Conservation (phyloP, 2,113 vertebrate species). For the Microtus oregoni region DNA sequence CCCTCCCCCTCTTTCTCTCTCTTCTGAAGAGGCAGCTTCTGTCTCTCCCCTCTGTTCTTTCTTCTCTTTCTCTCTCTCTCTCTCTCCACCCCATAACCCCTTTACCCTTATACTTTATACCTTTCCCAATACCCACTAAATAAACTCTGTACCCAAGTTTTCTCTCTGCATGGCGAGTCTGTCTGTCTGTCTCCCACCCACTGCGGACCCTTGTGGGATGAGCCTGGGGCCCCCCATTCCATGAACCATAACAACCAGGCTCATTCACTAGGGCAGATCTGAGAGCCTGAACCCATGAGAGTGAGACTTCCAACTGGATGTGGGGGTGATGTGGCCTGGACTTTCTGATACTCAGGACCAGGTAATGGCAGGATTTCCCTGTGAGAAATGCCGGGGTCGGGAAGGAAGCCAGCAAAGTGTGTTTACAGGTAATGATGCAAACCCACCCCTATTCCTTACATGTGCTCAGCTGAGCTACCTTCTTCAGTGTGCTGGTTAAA, state of each 20-base stretch:
- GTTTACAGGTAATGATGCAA: background rate
- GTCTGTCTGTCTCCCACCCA: no score
- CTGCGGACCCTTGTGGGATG: no score
- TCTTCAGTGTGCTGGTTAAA: background rate
- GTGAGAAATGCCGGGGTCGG: background rate
- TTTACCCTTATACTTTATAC: no score
- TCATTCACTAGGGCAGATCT: background rate
- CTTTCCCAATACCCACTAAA: no score
- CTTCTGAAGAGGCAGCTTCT: no score
- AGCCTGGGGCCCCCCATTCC: no score
- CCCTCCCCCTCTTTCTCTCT: rapidly evolving
- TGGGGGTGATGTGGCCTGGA: background rate
- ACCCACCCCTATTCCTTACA: background rate
- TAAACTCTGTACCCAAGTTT: no score
- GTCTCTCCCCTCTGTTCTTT: no score
- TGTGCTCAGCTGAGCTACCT: background rate
- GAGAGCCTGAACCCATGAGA: background rate
- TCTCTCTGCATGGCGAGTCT: no score
- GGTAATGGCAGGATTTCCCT: background rate
- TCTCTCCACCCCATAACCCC: no score
- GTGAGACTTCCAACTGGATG: background rate
- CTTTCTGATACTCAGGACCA: background rate
- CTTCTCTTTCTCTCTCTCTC: no score
- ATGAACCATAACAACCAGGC: background rate
- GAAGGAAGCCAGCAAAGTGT: background rate